Percentiles rank a stretch among this genome's conserved stretches.
Conservation (phyloP, 2,888 invertebrate genomes). For the Agrochola circellaris region DNA sequence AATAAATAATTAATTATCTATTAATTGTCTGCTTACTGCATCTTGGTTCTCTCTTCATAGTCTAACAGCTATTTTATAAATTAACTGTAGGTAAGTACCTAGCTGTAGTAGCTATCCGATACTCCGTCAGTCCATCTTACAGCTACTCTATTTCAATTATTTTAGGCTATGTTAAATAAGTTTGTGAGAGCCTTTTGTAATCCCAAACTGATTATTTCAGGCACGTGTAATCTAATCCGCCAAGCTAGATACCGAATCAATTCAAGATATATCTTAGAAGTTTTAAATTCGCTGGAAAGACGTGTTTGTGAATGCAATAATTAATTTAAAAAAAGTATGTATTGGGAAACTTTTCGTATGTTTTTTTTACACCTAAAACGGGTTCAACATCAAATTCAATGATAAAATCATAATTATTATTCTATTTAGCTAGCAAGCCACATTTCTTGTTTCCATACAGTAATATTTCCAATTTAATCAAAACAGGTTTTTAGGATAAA, state of each 20-base stretch:
- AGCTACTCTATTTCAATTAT: background rate
- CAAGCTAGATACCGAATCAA: background rate
- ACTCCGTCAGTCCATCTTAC: background rate
- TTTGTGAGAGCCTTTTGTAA: background rate
- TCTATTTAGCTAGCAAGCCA: too few relatives aligned
- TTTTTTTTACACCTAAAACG: too few relatives aligned
- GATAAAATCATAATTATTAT: too few relatives aligned
- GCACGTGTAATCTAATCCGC: background rate
- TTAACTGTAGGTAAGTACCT: too few relatives aligned
- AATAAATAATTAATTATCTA: background rate
- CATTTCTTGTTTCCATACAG: too few relatives aligned
- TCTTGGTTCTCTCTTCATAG: too few relatives aligned
- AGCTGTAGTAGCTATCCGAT: background rate
- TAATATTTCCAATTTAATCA: too few relatives aligned
- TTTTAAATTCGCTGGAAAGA: background rate
- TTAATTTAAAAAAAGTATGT: too few relatives aligned
- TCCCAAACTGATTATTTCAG: background rate
- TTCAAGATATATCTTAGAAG: background rate
- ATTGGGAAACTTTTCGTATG: too few relatives aligned
- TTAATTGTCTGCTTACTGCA: background rate
- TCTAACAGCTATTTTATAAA: conserved; percentile 4
- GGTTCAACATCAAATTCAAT: too few relatives aligned
- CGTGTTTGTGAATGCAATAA: too few relatives aligned
- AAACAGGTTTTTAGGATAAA: too few relatives aligned
- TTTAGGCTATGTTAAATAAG: background rate